These are phyloP conservation scores for Chascanopsetta lugubris DNA, from an alignment of 2,113 vertebrate species.

Conservation along the genomic window DNA sequence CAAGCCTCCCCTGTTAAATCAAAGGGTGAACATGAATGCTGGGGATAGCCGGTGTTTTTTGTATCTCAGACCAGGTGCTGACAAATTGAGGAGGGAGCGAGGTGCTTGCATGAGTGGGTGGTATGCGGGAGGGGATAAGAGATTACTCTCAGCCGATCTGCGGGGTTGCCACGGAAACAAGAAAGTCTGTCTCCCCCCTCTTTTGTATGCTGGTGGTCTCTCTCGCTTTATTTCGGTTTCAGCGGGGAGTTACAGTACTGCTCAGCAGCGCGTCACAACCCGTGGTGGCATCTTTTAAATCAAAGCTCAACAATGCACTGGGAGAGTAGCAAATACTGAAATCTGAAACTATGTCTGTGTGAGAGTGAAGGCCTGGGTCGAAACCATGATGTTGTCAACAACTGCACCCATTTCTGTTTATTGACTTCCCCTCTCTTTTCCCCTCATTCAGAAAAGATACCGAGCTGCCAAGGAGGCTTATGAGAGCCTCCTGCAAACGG, in stretches of 20 bases:
- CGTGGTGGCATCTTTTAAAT: background rate
- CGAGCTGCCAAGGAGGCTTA: conserved; percentile 98
- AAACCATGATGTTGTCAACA: background rate
- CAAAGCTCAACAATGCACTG: conserved; percentile 24
- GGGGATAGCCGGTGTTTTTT: conserved; percentile 38
- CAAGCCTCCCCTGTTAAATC: background rate
- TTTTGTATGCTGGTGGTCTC: conserved; percentile 74
- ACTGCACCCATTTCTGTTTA: background rate
- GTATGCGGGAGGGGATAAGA: conserved; percentile 48
- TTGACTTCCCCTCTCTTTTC: background rate
- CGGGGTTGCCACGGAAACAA: conserved; percentile 78
- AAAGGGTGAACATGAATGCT: background rate
- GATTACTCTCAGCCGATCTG: conserved; percentile 62
- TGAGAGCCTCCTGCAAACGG: conserved; percentile 96
- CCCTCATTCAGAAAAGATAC: conserved; percentile 90
- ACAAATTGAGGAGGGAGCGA: conserved; percentile 55
- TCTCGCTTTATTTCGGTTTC: conserved; percentile 40
- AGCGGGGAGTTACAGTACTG: conserved; percentile 57
- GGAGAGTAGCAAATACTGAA: background rate
- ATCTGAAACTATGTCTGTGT: background rate
- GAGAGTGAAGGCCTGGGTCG: background rate
- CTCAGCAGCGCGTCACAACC: background rate
- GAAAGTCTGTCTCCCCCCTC: conserved; percentile 64
- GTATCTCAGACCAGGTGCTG: conserved; percentile 52
- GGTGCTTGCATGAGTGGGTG: conserved; percentile 52